Evolutionary conservation across 2,797 vertebrate genomes (phyloP).

Genomic region (Acipenser oxyrinchus): DNA sequence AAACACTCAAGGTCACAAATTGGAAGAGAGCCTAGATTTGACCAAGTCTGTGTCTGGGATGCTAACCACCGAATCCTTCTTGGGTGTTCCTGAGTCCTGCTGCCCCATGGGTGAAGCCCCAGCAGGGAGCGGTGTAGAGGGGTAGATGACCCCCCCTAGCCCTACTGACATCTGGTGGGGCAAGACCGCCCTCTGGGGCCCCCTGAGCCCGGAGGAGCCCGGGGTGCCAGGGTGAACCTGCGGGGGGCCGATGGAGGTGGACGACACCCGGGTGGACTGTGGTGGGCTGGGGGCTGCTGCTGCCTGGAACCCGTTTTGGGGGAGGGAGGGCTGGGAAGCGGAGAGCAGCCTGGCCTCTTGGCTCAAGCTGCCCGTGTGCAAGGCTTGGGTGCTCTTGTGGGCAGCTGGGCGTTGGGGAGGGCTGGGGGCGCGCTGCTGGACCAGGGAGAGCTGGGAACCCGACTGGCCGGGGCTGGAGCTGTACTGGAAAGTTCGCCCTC

Average conservation of each 20-base stretch:
- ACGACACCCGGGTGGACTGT: constrained; percentile 69
- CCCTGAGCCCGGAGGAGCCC: constrained; percentile 43
- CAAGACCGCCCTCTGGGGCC: constrained; percentile 47
- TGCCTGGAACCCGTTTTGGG: constrained; percentile 49
- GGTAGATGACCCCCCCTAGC: constrained; percentile 28
- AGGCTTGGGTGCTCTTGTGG: constrained; percentile 66
- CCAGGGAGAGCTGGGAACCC: constrained; percentile 77
- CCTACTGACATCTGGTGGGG: constrained; percentile 60
- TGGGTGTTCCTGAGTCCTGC: constrained; percentile 56
- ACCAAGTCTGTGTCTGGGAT: constrained; percentile 76
- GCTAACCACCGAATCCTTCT: constrained; percentile 70
- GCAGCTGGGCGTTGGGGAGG: constrained; percentile 69
- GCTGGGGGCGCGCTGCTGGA: constrained; percentile 65
- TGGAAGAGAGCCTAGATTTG: constrained; percentile 87
- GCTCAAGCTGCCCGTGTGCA: constrained; percentile 67
- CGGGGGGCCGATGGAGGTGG: constrained; percentile 62
- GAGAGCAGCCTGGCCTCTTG: constrained; percentile 75
- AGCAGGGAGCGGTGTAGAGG: constrained; percentile 44
- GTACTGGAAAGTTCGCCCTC: constrained; percentile 61
- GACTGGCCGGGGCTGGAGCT: constrained; percentile 50
- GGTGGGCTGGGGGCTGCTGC: constrained; percentile 50
- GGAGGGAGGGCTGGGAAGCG: constrained; percentile 83
- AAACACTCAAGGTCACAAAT: constrained; percentile 77
- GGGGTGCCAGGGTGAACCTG: constrained; percentile 45
- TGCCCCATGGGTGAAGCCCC: constrained; percentile 18